Evolutionary conservation across 2,113 vertebrate genomes (phyloP), one percentile per base, ranked within the genome.

Genomic region (Deroptyus accipitrinus): DNA sequence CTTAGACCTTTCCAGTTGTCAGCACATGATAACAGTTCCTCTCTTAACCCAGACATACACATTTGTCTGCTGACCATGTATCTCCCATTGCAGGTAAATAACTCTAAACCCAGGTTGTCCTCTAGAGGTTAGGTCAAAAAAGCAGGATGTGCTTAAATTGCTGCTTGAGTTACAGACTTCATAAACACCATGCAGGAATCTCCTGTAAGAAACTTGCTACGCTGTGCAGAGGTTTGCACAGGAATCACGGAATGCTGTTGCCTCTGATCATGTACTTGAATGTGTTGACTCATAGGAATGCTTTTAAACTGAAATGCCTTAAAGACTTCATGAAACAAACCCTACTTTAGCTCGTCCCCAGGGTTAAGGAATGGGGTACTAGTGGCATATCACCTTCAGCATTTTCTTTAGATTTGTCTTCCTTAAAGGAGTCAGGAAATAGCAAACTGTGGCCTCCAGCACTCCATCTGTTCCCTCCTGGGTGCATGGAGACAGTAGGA

Each of bases 371-470:
- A 37, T n/a, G 31, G 72, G 66, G 25, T 69, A 55, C 44, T 82
- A 41, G 54, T 82, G 62, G 33, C 27, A 2, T 37, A 41, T 91
- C 91, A 96, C 90, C 75, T 86, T 86, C 74, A 82, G 84, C 49
- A n/a, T 87, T 93, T 85, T 69, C 83, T 89, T 94, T 41, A 54
- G 3, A 76, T 89, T 79, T 85, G 63, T 57, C 41, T 93, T 84
- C 48, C 79, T 87, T 70, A 7, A 84, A 84, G 83, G 74, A 74
- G 37, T 10, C 37, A 30, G 88, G 49, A 52, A 75, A 79, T 7
- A 49, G 89, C 74, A 89, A 77, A 73, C 18, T 31, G 92, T 31
- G 79, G 83, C 96, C 91, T 83, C 86, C 86, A 95, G 95, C 86
- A 7, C 28, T 95, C 61, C 92, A 79, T 80, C 86, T 94, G 86